phyloP scores from a whole-genome alignment of 2,113 vertebrate species.

The Calyptomena viridis region DNA sequence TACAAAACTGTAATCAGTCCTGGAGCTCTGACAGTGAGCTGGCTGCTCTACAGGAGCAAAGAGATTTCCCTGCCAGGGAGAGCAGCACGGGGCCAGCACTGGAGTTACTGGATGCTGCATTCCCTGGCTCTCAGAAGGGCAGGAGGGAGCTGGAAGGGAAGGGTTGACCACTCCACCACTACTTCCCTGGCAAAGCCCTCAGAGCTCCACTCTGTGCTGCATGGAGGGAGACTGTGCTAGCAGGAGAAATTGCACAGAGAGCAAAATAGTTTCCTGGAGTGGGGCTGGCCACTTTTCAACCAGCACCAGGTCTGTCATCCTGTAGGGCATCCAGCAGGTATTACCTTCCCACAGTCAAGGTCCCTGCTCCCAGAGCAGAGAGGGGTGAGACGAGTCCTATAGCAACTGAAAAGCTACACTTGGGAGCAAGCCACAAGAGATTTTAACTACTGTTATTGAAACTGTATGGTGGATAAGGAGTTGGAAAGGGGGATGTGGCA shows the following conservation, averaged over 20 bases:
- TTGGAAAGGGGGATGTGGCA: not conserved
- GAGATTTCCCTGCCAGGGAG: not conserved
- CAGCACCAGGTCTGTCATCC: not conserved
- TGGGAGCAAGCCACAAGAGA: not conserved
- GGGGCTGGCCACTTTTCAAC: not conserved
- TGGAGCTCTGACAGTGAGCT: not conserved
- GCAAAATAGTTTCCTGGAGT: not conserved
- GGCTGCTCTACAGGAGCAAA: not conserved
- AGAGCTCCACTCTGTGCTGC: not conserved
- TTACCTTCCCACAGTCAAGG: not conserved
- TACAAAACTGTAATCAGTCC: no score
- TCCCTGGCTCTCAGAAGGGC: not conserved
- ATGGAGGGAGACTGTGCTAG: not conserved
- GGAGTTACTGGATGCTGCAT: not conserved
- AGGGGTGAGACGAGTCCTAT: not conserved
- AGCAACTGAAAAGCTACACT: not conserved
- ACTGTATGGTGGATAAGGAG: not conserved
- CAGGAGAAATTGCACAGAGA: not conserved
- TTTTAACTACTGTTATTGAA: not conserved
- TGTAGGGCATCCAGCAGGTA: not conserved
- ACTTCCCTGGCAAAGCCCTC: not conserved
- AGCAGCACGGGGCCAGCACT: not conserved
- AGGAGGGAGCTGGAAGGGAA: not conserved
- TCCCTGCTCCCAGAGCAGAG: not conserved
- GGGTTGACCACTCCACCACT: not conserved